phyloP scores from a whole-genome alignment of 2,113 vertebrate species.

The Hydropotes inermis region DNA sequence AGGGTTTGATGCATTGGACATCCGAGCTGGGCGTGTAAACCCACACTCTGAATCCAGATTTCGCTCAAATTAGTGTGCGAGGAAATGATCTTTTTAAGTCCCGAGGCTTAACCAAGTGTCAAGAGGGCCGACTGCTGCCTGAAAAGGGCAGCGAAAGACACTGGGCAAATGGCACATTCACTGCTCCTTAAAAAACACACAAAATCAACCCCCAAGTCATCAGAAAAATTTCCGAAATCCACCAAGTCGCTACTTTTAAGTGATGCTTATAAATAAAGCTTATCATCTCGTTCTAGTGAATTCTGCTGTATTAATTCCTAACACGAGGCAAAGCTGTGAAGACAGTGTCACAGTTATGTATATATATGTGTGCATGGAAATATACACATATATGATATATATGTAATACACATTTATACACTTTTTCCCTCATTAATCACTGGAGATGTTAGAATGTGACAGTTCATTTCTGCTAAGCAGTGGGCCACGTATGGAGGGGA shows the following conservation, averaged over 20 bases:
- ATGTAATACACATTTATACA: not conserved
- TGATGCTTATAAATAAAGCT: not conserved
- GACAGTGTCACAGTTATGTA: not conserved
- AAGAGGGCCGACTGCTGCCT: not conserved
- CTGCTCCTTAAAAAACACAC: not conserved
- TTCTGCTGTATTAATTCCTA: conserved; percentile 31
- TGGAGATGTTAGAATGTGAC: not conserved
- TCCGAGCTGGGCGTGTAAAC: conserved; percentile 67
- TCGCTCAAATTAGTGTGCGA: conserved; percentile 56
- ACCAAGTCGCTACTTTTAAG: conserved; percentile 6
- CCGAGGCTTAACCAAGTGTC: conserved; percentile 64
- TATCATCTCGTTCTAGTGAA: not conserved
- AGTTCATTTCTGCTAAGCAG: not conserved
- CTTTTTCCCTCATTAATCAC: not conserved
- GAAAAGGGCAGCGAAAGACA: conserved; percentile 25
- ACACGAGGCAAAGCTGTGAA: not conserved
- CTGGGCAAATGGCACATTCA: not conserved
- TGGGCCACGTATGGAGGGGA: not conserved
- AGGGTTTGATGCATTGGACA: conserved; percentile 76
- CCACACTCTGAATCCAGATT: conserved; percentile 58
- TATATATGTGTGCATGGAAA: not conserved
- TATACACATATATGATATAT: not conserved
- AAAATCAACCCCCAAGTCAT: not conserved
- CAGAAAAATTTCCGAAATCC: conserved; percentile 35
- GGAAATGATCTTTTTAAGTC: conserved; percentile 57